Base-by-base conservation (phyloP, 2,888 invertebrate species). In the Erpobdella octoculata region DNA sequence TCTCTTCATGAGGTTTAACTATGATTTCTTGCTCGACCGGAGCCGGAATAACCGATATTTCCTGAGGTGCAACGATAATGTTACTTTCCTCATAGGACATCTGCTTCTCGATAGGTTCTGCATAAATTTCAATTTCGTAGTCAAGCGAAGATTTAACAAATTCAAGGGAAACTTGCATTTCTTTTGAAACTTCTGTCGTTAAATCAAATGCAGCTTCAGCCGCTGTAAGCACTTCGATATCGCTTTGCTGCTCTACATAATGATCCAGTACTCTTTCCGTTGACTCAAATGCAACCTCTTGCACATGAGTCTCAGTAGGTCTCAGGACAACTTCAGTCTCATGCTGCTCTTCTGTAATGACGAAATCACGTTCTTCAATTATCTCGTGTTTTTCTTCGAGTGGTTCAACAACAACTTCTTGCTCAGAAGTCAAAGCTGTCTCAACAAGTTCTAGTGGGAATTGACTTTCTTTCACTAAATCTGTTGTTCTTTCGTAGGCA, bases 281-380 rank as follows among this genome's bases (percentile, higher is more conserved):
- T 53, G 15, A 25, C 28, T 53, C 53, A 53, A 53, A 53, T 5
- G 53, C 21, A 21, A 53, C 8, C 15, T 53, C 53, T 53, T 53
- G 21, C 21, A 53, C n/a, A n/a, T 53, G 8, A 28, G 53, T 53
- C n/a, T 21, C 21, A 53, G 28, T 53, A 12, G 53, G 53, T 12
- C 28, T 53, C n/a, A n/a, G n/a, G n/a, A n/a, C n/a, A n/a, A n/a
- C n/a, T n/a, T n/a, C n/a, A n/a, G n/a, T n/a, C n/a, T n/a, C n/a
- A n/a, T n/a, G n/a, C n/a, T n/a, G n/a, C 28, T 53, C 53, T n/a
- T 53, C 53, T 53, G 53, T 53, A 53, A 53, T 53, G 53, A 53
- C n/a, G 28, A 53, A 53, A 28, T 28, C 28, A 21, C 28, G 21
- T 28, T 53, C 53, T 53, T 53, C 53, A 21, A 53, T 8, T 5